Percentiles rank a stretch among this genome's conserved stretches.
These are phyloP conservation scores for Gavialis gangeticus DNA, from an alignment of 2,113 vertebrate species.

Conservation along the genomic window DNA sequence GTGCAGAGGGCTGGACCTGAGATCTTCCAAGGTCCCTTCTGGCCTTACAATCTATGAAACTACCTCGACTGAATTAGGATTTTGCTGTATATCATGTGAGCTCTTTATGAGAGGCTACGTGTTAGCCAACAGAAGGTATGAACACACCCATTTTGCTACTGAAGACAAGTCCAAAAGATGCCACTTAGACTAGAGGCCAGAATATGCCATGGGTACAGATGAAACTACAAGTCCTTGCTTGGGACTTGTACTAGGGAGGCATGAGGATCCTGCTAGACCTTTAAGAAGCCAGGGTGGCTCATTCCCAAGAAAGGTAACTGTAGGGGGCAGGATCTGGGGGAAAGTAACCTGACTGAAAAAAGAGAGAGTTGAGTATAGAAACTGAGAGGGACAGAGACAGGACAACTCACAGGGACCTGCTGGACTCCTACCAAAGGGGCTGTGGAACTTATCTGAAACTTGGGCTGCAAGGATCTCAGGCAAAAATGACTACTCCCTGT, in stretches of 20 bases:
- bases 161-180: background rate
- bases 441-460: conserved; percentile 31
- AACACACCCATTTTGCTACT: background rate
- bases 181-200: background rate
- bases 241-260: no score
- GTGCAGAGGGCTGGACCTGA: no score
- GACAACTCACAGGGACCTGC: background rate
- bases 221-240: no score
- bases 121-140: background rate
- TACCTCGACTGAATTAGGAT: background rate
- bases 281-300: no score
- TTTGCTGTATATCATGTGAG: background rate
- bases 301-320: no score
- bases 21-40: no score
- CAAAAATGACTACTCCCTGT: conserved; percentile 28
- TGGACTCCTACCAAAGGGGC: background rate
- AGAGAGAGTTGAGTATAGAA: no score
- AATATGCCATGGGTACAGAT: no score
- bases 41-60: no score
- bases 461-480: conserved; percentile 46
- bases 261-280: no score
- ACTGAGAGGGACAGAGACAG: background rate
- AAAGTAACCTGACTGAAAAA: no score
- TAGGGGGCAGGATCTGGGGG: no score
- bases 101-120: background rate